phyloP scores from a whole-genome alignment of 2,797 vertebrate genomes.

The Cuculus canorus region DNA sequence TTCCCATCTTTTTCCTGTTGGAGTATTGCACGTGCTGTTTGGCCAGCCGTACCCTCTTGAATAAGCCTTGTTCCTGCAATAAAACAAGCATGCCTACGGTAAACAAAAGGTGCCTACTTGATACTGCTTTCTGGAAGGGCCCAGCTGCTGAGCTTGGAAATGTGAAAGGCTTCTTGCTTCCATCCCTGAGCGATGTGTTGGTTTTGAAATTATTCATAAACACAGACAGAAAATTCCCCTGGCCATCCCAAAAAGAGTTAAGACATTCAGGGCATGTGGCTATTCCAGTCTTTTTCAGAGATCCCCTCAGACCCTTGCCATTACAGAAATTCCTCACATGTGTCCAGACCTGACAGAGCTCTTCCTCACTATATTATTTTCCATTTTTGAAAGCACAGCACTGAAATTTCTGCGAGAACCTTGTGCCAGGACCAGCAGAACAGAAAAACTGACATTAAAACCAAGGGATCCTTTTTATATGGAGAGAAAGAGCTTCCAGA shows the following conservation, averaged over 20 bases:
- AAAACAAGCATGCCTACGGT: background rate
- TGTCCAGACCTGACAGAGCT: background rate
- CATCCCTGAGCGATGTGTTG: background rate
- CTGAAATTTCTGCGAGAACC: background rate
- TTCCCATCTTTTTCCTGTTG: background rate
- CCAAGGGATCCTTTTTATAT: background rate
- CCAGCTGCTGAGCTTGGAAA: background rate
- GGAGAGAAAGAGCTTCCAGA: background rate
- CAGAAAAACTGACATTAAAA: background rate
- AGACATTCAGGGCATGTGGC: background rate
- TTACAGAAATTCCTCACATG: background rate
- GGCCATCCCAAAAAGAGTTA: background rate
- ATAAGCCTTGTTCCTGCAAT: background rate
- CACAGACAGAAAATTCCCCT: background rate
- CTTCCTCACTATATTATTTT: background rate
- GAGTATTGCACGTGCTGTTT: background rate
- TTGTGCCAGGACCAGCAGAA: fast-evolving
- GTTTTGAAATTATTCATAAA: background rate
- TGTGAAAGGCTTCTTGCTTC: background rate
- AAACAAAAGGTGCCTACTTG: background rate
- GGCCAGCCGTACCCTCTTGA: background rate
- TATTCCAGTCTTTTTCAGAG: background rate
- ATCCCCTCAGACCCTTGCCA: background rate
- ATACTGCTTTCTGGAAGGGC: background rate
- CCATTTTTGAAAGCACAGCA: background rate